Base-by-base conservation (phyloP, 2,888 invertebrate genomes). In the Dione juno region DNA sequence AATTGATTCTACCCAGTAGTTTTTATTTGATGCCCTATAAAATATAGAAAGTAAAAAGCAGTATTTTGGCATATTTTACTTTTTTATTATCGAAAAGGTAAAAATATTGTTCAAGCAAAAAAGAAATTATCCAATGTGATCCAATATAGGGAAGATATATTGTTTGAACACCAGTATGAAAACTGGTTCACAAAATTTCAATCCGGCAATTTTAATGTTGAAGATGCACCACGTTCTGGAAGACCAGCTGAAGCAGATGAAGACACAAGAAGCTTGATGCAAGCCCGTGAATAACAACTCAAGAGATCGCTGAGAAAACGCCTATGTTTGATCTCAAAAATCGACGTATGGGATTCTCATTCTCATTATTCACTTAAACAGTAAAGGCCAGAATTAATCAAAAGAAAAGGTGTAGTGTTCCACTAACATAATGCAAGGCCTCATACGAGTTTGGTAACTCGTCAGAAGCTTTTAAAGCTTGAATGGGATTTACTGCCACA, bases 181-280 rank as follows among this genome's bases (percentile, higher is more conserved):
- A 41, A 11, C 11, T 41, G 73, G 76, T 78, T 77, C 68, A 70
- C 71, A 64, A 77, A 76, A 78, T 79, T 78, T 75, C 75, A 76
- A 70, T 74, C 74, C 37, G 73, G 73, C 57, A 73, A 74, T 76
- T 76, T 78, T 76, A 70, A 74, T 75, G 54, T 76, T 43, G 74
- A 75, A 75, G 73, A 76, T 74, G 70, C 76, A 74, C 74, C 74
- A 75, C 74, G 71, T 66, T 76, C 73, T 66, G 69, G 75, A 67
- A 77, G 67, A 67, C 71, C 72, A 37, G 67, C 71, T 66, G 71
- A 76, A 75, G 69, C 71, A 28, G 28, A 48, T 19, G 19, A 45
- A 45, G 48, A 45, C 35, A 28, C 35, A 6, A 61, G 45, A 61
- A 61, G 43, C 41, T 41, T 41, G 28, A 45, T 28, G 28, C 43